Conservation (phyloP, 2,888 invertebrate species). For the Zaprionus bogoriensis region DNA sequence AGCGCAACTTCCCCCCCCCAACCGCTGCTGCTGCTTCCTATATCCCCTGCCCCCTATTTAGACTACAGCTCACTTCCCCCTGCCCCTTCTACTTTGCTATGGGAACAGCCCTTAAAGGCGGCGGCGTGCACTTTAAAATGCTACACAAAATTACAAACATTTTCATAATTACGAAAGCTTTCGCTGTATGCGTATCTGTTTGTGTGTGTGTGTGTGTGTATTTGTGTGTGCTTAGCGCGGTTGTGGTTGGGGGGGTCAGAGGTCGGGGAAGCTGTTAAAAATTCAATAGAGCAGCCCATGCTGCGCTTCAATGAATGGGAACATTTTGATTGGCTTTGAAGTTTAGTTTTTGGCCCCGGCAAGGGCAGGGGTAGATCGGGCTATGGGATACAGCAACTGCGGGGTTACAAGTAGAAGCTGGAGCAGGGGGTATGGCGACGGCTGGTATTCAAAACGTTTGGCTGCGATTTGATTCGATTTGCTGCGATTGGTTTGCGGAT, state of each 20-base stretch:
- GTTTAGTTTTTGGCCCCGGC: conserved; percentile 39
- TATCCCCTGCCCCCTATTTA: background rate
- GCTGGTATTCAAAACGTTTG: conserved; percentile 37
- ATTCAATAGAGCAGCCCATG: conserved; percentile 55
- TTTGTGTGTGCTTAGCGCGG: background rate
- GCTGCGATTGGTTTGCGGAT: conserved; percentile 45
- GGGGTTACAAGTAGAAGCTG: too few species aligned
- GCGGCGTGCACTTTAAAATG: conserved; percentile 46
- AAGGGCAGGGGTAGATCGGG: background rate
- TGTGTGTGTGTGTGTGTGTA: background rate
- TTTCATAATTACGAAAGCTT: conserved; percentile 50
- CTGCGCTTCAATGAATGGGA: conserved; percentile 62
- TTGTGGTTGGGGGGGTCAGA: background rate
- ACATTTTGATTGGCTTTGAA: conserved; percentile 64
- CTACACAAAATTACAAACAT: conserved; percentile 45
- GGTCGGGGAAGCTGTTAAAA: conserved; percentile 14
- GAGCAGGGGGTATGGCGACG: too few species aligned
- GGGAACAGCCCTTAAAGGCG: conserved; percentile 27
- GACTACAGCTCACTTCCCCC: background rate
- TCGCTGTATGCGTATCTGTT: too few species aligned
- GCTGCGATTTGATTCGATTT: conserved; percentile 51
- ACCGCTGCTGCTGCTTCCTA: too few species aligned
- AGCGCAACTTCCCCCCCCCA: conserved; percentile 9
- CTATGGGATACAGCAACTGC: background rate
- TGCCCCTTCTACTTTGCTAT: background rate